A percentile compares a stretch with the other conserved stretches of the same genome.
phyloP scores from a whole-genome alignment of 2,797 vertebrate genomes.

The Onychomys arenicola region DNA sequence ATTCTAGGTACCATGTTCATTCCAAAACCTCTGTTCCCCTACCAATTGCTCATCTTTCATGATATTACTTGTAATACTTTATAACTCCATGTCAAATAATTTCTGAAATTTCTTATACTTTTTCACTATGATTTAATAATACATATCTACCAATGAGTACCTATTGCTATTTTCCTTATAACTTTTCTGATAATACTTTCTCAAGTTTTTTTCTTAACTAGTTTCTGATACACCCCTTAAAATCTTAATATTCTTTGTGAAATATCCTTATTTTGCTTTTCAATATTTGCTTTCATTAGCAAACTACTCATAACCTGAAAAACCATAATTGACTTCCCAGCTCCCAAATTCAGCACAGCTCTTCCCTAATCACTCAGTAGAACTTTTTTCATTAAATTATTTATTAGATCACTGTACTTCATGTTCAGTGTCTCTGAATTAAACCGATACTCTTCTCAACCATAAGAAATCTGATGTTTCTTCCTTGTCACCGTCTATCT shows the following conservation, averaged over 20 bases:
- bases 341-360: not conserved
- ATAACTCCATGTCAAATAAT: not conserved
- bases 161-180: not conserved
- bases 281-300: slow-evolving; percentile 4
- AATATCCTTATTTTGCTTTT: not conserved
- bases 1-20: not conserved
- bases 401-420: not conserved
- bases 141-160: not conserved
- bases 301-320: not conserved
- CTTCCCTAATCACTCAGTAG: not conserved
- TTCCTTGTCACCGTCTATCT: not conserved
- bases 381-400: not conserved
- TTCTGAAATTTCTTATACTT: not conserved
- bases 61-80: slow-evolving; percentile 18
- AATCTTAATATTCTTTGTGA: not conserved
- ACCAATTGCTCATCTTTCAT: not conserved
- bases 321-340: not conserved
- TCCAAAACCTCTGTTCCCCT: not conserved
- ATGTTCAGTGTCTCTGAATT: not conserved
- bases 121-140: not conserved
- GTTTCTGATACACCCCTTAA: not conserved
- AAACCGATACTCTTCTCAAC: not conserved
- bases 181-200: not conserved
- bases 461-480: not conserved
- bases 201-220: not conserved